phyloP scores from a whole-genome alignment of 1,140 invertebrate species.

The Brachionus koreanus region DNA sequence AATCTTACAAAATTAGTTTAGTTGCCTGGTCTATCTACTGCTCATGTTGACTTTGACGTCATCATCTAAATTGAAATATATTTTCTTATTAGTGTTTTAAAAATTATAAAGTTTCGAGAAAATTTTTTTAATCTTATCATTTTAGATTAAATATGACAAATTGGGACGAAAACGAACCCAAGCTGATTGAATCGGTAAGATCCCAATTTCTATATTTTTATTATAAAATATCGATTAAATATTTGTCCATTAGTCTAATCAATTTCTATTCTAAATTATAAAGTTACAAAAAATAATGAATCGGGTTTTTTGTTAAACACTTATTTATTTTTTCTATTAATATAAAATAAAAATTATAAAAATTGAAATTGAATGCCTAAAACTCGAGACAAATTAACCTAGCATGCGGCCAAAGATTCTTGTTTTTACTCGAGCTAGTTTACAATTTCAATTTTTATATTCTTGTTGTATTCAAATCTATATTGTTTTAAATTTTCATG shows the following conservation, averaged over 20 bases:
- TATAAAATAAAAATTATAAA: not conserved
- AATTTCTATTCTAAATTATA: conserved; percentile 22
- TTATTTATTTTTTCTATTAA: not conserved
- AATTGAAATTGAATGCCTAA: not conserved
- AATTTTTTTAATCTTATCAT: not conserved
- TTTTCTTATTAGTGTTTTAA: no score
- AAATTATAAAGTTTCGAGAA: no score
- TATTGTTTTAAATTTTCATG: not conserved
- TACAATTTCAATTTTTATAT: not conserved
- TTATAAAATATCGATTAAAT: not conserved
- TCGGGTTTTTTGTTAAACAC: conserved; percentile 5
- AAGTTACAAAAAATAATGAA: conserved; percentile 23
- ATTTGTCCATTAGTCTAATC: not conserved
- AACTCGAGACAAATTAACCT: not conserved
- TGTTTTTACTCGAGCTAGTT: not conserved
- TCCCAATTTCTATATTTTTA: not conserved
- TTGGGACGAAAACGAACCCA: not conserved
- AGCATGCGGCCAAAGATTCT: no score
- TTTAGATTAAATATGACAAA: not conserved
- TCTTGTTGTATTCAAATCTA: not conserved
- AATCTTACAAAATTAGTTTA: no score
- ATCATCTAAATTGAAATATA: no score
- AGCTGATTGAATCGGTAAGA: not conserved
- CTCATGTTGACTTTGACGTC: no score
- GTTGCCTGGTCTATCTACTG: no score